These are phyloP conservation scores for Meteorus sp. DNA, from an alignment of 1,140 invertebrate species.

Conservation along the genomic window DNA sequence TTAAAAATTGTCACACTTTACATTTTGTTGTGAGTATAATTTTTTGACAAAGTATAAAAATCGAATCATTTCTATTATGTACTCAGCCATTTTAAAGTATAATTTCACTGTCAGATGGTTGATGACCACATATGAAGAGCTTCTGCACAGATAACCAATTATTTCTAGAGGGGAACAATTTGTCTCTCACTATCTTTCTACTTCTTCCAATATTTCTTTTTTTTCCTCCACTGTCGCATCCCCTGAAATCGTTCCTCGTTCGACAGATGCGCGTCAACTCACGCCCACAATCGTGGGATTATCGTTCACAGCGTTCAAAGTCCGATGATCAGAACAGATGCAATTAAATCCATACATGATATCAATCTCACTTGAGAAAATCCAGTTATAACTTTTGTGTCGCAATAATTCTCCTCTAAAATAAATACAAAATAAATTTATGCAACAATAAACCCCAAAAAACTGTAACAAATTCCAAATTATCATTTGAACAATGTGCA, in stretches of 20 bases:
- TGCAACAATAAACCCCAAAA: too few species aligned
- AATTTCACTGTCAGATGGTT: slow-evolving; percentile 44
- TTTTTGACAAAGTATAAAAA: neutral
- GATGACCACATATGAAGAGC: slow-evolving; percentile 53
- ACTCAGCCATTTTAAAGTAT: slow-evolving; percentile 8
- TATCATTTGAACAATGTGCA: too few species aligned
- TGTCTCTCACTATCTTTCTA: too few species aligned
- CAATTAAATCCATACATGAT: slow-evolving; percentile 34
- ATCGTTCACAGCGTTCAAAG: slow-evolving; percentile 29
- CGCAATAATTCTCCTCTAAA: too few species aligned
- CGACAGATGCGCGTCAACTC: slow-evolving; percentile 56
- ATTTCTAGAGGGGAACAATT: slow-evolving; percentile 35
- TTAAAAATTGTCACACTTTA: too few species aligned
- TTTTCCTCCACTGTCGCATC: too few species aligned
- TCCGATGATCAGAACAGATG: slow-evolving; percentile 39
- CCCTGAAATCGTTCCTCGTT: too few species aligned
- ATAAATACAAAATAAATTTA: too few species aligned
- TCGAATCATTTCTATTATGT: neutral
- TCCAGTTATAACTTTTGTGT: too few species aligned
- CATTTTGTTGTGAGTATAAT: too few species aligned
- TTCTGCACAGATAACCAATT: slow-evolving; percentile 60
- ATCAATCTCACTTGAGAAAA: neutral
- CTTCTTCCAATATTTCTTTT: too few species aligned
- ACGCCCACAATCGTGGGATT: slow-evolving; percentile 52
- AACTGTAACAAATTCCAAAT: too few species aligned